These are phyloP conservation scores for Diarsia rubi DNA, from an alignment of 2,888 invertebrate genomes.

Conservation along the genomic window DNA sequence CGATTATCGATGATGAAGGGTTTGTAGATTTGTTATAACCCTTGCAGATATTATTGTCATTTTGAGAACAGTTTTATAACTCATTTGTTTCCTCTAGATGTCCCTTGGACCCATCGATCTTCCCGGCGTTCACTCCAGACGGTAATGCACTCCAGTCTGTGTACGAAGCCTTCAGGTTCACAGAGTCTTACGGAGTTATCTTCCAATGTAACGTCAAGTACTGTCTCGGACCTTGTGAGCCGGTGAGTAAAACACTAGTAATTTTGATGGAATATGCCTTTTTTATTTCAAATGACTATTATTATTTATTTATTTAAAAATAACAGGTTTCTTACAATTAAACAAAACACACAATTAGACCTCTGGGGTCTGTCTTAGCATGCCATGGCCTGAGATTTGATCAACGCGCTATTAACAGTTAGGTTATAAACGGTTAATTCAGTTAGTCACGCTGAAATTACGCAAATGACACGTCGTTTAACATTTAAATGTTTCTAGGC, in stretches of 20 bases:
- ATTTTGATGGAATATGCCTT: conserved; percentile 51
- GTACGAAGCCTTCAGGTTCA: conserved; percentile 98
- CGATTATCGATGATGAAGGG: conserved; percentile 98
- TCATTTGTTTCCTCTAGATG: conserved; percentile 89
- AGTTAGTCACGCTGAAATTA: conserved; percentile 61
- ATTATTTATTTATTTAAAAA: too few species aligned
- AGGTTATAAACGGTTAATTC: conserved; percentile 60
- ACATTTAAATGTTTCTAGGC: conserved; percentile 90
- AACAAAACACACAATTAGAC: too few species aligned
- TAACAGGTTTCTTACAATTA: too few species aligned
- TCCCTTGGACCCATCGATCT: conserved; percentile 97
- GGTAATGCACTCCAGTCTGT: conserved; percentile 97
- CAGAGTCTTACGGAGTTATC: conserved; percentile 98
- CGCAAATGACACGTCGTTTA: conserved; percentile 61
- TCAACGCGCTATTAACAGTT: too few species aligned
- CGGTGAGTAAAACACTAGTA: conserved; percentile 91
- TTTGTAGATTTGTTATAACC: conserved; percentile 76
- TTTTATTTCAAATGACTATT: conserved; percentile 55
- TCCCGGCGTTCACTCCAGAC: conserved; percentile 97
- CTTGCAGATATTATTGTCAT: not conserved
- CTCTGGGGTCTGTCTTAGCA: too few species aligned
- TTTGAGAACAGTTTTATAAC: not conserved
- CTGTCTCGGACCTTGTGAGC: conserved; percentile 98
- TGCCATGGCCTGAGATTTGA: too few species aligned
- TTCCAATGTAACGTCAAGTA: conserved; percentile 99